phyloP scores from a whole-genome alignment of 2,797 vertebrate genomes.

The Siniperca scherzeri region DNA sequence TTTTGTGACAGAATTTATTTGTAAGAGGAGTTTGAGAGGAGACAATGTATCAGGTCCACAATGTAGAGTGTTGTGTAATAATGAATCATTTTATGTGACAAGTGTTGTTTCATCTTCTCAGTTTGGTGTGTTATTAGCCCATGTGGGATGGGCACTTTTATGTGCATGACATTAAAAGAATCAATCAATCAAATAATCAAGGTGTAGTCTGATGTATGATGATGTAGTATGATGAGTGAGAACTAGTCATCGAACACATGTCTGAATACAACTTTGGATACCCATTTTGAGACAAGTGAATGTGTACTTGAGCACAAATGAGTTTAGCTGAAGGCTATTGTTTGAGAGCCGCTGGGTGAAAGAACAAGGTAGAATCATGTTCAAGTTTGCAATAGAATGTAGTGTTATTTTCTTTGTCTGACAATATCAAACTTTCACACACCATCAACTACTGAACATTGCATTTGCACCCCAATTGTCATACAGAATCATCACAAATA shows the following conservation, averaged over 20 bases:
- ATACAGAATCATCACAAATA: constrained; percentile 30
- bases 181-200: neutral
- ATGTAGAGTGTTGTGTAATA: neutral
- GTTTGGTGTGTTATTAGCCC: neutral
- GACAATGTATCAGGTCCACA: neutral
- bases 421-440: constrained; percentile 20
- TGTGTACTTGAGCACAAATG: constrained; percentile 6
- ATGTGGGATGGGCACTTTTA: neutral
- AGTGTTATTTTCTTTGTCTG: constrained; percentile 22
- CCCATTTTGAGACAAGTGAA: neutral
- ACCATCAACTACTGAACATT: neutral
- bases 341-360: constrained; percentile 5
- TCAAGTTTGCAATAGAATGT: constrained; percentile 3
- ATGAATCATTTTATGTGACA: constrained; percentile 1
- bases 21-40: neutral
- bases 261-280: neutral
- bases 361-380: constrained; percentile 20
- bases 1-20: constrained; percentile 15
- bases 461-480: constrained; percentile 4
- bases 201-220: no score
- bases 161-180: neutral
- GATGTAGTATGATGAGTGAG: neutral
- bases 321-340: constrained; percentile 33
- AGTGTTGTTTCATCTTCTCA: neutral
- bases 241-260: neutral